A percentile compares a stretch with the other conserved stretches of the same genome.
These are phyloP conservation scores for Chironomus striatipennis DNA, from an alignment of 1,140 invertebrate genomes.

Conservation along the genomic window DNA sequence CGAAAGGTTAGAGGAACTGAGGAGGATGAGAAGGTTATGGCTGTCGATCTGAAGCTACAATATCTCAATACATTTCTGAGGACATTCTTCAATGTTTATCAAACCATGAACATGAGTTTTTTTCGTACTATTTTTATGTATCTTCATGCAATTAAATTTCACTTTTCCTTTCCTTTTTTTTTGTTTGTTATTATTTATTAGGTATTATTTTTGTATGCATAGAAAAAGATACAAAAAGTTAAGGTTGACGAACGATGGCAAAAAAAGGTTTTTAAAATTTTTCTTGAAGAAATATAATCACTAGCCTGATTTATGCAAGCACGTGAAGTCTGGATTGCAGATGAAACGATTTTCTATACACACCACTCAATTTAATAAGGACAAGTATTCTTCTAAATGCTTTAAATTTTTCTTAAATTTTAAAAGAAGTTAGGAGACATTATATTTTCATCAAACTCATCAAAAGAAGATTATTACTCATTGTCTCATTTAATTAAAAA, in stretches of 20 bases:
- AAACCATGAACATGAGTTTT: background rate
- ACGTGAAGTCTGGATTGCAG: too few relatives aligned
- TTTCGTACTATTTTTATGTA: background rate
- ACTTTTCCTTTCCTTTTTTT: conserved; percentile 10
- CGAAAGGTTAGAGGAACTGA: background rate
- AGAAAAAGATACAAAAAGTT: background rate
- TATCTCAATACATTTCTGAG: background rate
- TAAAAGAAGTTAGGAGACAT: background rate
- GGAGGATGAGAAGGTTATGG: background rate
- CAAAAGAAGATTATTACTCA: conserved; percentile 3
- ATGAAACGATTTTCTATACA: too few relatives aligned
- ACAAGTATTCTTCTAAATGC: background rate
- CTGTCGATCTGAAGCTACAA: background rate
- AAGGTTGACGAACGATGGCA: background rate
- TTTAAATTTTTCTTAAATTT: too few relatives aligned
- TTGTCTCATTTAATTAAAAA: conserved; percentile 5
- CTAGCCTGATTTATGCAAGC: background rate
- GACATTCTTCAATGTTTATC: background rate
- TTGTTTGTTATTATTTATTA: background rate
- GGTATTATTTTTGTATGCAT: background rate
- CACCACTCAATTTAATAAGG: background rate
- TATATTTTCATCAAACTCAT: background rate
- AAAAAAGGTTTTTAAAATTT: background rate
- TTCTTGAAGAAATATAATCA: background rate
- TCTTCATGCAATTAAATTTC: conserved; percentile 14